Conservation (phyloP, 2,113 vertebrate species). For the Tragulus kanchil region DNA sequence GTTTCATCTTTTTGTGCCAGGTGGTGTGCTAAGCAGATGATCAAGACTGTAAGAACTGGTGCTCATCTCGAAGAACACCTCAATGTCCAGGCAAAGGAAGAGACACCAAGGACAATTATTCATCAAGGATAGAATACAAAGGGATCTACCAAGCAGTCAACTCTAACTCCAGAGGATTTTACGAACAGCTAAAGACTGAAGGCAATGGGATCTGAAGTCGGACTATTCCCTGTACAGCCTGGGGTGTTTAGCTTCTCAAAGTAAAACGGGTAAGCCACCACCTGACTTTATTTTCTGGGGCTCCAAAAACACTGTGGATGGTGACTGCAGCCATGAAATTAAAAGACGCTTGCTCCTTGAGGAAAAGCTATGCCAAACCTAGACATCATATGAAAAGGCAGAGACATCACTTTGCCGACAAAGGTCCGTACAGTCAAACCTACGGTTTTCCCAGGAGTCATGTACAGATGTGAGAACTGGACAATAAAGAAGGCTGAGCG, state of each 20-base stretch:
- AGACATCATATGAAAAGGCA: too few species aligned
- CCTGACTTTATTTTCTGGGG: too few species aligned
- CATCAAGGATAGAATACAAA: not conserved
- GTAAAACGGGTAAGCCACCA: not conserved
- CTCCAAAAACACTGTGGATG: too few species aligned
- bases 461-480: too few species aligned
- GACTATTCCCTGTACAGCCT: not conserved
- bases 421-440: too few species aligned
- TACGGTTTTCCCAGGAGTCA: too few species aligned
- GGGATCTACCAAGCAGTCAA: not conserved
- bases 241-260: not conserved
- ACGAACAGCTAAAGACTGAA: not conserved
- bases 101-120: not conserved
- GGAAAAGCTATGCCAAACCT: too few species aligned
- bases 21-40: not conserved
- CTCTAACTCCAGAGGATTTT: not conserved
- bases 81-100: slow-evolving; percentile 7
- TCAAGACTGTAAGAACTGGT: not conserved
- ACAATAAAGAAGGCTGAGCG: too few species aligned
- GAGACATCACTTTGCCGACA: too few species aligned
- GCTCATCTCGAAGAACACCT: not conserved
- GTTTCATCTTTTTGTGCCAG: not conserved
- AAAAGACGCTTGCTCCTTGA: too few species aligned
- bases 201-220: not conserved
- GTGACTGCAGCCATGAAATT: too few species aligned